Percentiles rank a stretch among this genome's conserved stretches.
Conservation (phyloP, 2,797 vertebrate genomes). For the Manis crassicaudata region DNA sequence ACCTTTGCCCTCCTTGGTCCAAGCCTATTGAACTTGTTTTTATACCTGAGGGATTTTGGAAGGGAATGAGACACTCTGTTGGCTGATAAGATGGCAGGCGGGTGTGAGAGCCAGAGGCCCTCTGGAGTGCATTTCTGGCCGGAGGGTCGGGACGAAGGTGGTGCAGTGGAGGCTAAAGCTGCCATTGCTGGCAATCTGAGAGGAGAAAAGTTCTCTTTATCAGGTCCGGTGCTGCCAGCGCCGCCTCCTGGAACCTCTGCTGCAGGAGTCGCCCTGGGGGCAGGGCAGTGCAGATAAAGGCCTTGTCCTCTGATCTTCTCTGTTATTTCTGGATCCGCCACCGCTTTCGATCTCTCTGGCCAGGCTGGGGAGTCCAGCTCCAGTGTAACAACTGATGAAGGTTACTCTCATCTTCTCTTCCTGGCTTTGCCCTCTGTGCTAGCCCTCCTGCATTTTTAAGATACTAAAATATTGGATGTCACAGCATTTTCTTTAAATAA, state of each 20-base stretch:
- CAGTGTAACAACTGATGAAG: background rate
- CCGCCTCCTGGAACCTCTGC: too few relatives aligned
- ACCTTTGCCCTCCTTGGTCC: background rate
- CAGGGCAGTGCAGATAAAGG: too few relatives aligned
- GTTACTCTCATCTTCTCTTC: background rate
- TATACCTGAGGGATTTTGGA: background rate
- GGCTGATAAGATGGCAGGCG: background rate
- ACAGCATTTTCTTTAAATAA: constrained; percentile 79
- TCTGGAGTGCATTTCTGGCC: background rate
- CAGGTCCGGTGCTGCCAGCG: background rate
- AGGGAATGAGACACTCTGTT: background rate
- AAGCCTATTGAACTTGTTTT: background rate
- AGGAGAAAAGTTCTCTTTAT: background rate
- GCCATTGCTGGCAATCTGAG: background rate
- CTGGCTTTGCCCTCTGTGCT: constrained; percentile 22
- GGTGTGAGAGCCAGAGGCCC: accelerated
- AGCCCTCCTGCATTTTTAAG: constrained; percentile 70
- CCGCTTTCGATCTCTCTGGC: constrained; percentile 12
- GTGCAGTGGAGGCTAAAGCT: background rate
- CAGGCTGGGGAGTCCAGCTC: background rate
- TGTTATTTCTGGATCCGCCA: background rate
- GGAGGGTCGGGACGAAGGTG: background rate
- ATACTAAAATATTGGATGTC: constrained; percentile 71
- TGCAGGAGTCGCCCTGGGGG: background rate
- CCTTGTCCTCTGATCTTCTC: background rate